These are phyloP conservation scores for Helarctos malayanus DNA, from an alignment of 2,797 vertebrate species.

Conservation along the genomic window DNA sequence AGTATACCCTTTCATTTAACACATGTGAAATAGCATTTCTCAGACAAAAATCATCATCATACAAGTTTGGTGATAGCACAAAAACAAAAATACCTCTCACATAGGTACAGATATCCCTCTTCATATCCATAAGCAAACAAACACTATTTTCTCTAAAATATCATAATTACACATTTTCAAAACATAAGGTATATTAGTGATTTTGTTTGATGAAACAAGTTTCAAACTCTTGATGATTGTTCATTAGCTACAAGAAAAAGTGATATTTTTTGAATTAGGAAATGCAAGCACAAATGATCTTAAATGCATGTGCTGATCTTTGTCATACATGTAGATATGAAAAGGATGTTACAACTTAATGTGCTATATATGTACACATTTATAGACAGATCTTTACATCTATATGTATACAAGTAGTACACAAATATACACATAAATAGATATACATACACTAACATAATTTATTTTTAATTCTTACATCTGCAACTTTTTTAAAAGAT, in stretches of 20 bases:
- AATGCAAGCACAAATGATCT: not conserved
- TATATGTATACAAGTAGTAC: not conserved
- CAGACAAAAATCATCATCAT: slow-evolving; percentile 69
- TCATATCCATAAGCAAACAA: slow-evolving; percentile 1
- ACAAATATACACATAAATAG: not conserved
- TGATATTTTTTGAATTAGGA: not conserved
- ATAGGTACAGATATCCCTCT: not conserved
- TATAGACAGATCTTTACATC: not conserved
- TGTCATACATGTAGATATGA: not conserved
- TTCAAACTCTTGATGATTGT: slow-evolving; percentile 9
- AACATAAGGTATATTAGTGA: not conserved
- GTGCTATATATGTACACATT: not conserved
- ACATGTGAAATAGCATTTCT: slow-evolving; percentile 48
- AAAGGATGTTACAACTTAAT: not conserved
- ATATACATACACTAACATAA: not conserved
- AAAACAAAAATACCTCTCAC: slow-evolving; percentile 6
- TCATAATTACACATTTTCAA: not conserved
- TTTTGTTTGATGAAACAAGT: not conserved
- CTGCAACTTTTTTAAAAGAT: not conserved
- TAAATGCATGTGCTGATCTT: not conserved
- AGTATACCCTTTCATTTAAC: slow-evolving; percentile 39
- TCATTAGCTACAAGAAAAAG: not conserved
- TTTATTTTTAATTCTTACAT: not conserved
- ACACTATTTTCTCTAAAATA: not conserved
- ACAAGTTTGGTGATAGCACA: slow-evolving; percentile 55